phyloP scores from a whole-genome alignment of 2,113 vertebrate species.

The Pimephales promelas region DNA sequence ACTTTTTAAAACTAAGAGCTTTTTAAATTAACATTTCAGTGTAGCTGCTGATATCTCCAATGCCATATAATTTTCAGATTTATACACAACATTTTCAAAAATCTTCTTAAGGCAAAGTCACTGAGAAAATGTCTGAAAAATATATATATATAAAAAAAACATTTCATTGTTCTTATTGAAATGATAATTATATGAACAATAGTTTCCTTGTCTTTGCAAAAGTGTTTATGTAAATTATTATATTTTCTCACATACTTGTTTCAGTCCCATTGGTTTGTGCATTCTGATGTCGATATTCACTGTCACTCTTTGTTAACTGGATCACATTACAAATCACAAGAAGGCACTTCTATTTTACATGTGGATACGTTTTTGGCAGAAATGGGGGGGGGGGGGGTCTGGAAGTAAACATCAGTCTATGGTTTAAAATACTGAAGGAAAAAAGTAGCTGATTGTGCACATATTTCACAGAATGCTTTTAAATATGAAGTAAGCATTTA shows the following conservation, averaged over 20 bases:
- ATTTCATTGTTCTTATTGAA: background rate
- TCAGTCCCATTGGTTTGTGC: conserved; percentile 12
- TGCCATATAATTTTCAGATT: background rate
- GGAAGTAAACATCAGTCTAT: background rate
- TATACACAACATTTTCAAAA: background rate
- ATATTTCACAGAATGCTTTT: conserved; percentile 64
- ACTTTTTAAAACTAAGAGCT: background rate
- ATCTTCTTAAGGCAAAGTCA: background rate
- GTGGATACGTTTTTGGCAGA: too few relatives aligned
- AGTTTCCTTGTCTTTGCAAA: conserved; percentile 9
- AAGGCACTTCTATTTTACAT: conserved; percentile 51
- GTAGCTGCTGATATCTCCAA: background rate
- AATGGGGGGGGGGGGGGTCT: too few relatives aligned
- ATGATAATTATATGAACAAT: background rate
- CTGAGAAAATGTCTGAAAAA: background rate
- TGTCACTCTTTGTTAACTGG: conserved; percentile 8
- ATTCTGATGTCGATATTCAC: conserved; percentile 17
- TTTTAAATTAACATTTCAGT: background rate
- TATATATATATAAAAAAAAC: background rate
- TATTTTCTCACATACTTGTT: conserved; percentile 12
- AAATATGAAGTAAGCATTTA: conserved; percentile 68
- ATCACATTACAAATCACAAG: conserved; percentile 8
- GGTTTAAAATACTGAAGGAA: conserved; percentile 16
- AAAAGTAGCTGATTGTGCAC: conserved; percentile 53
- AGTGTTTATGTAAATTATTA: background rate